Evolutionary conservation across 2,888 invertebrate species (phyloP).

Genomic region (Apotomis turbidana): DNA sequence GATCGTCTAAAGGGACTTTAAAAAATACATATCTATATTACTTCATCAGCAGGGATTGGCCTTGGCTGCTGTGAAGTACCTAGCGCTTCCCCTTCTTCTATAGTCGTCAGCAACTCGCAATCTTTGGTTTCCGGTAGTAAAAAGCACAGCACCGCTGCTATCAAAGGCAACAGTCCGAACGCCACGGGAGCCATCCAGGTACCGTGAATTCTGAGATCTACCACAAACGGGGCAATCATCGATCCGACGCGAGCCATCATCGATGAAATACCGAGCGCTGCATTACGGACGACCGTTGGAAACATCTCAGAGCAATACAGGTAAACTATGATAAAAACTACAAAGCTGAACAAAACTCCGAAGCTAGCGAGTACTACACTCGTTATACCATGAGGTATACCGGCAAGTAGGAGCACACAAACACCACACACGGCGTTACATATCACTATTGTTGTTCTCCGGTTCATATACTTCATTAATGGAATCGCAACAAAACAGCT

Average conservation of each 20-base stretch:
- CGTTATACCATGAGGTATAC: conserved; percentile 72
- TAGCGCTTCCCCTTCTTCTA: conserved; percentile 88
- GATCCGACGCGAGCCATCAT: conserved; percentile 93
- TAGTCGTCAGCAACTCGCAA: conserved; percentile 88
- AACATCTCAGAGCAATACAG: conserved; percentile 93
- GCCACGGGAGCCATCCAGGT: conserved; percentile 88
- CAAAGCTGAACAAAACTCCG: conserved; percentile 90
- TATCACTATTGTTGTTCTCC: conserved; percentile 84
- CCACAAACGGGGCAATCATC: conserved; percentile 92
- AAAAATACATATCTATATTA: neutral
- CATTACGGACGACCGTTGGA: conserved; percentile 93
- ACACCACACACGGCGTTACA: conserved; percentile 84
- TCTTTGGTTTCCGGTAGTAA: conserved; percentile 91
- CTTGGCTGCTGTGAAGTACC: conserved; percentile 45
- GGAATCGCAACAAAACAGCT: conserved; percentile 85
- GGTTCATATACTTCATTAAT: conserved; percentile 85
- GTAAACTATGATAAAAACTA: conserved; percentile 91
- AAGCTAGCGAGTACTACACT: conserved; percentile 86
- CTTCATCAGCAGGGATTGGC: conserved; percentile 7
- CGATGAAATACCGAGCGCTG: conserved; percentile 92
- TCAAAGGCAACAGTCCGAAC: conserved; percentile 87
- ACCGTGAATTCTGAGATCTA: conserved; percentile 80
- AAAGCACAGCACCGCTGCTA: conserved; percentile 86
- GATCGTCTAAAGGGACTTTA: too few species aligned
- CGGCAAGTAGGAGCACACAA: conserved; percentile 85